Base-by-base conservation (phyloP, 2,888 invertebrate genomes). In the Epinotia bilunana region DNA sequence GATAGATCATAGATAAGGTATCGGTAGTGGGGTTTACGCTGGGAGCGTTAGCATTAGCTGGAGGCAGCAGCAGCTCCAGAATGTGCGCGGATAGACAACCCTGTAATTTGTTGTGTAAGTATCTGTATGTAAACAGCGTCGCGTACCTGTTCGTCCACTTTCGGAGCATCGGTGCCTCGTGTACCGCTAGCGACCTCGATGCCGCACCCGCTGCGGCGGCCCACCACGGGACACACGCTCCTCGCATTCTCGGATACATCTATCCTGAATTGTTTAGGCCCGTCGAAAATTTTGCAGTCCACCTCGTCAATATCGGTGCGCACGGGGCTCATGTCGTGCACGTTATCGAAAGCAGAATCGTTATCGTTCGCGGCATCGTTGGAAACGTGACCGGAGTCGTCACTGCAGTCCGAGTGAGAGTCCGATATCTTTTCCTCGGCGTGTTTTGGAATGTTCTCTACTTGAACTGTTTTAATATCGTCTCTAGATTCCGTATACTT, bases 321-420 rank as follows among this genome's bases (percentile, higher is more conserved):
- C 57, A 85, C 83, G 2, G 91, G 86, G 75, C 88, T 88, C 72
- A 88, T 77, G 73, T 90, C 90, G 79, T 87, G 87, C 71, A 88
- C 87, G 80, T 86, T 88, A 81, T 93, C 91, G 79, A 91, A 92
- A 23, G 87, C 83, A 11, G 84, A 85, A 77, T 96, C 95, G 83
- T 95, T 95, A 86, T 96, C 97, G 84, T 96, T 97, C 69, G 96
- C 96, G 76, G 97, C 96, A 86, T 96, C 97, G 84, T 97, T 97
- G 68, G 97, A 97, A 80, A 97, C 97, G 89, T 97, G 97, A 77
- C 97, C 97, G 74, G 97, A 97, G 91, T 97, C 97, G 83, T 97
- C 97, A 75, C 97, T 96, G 82, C 97, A 96, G 82, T 96, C 96
- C 7, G 96, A 96, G 79, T 95, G 95, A 80, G 95, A 95, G 87